Evolutionary conservation across 2,888 invertebrate genomes (phyloP).

Genomic region (Deroplatys truncata): DNA sequence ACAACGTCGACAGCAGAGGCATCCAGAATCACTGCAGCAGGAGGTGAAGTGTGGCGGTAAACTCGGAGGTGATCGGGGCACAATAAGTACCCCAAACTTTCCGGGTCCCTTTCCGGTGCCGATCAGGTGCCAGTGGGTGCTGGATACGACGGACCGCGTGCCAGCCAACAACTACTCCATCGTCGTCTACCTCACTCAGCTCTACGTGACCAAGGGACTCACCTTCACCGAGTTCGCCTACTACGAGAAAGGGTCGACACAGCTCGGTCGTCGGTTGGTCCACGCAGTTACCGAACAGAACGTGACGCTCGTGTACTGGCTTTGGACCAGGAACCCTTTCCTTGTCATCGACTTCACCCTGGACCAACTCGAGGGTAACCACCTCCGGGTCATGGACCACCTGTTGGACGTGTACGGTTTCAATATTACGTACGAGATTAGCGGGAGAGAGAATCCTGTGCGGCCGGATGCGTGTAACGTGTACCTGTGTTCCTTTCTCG

Average conservation of each 20-base stretch:
- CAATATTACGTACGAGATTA: constrained; percentile 86
- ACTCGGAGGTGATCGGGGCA: constrained; percentile 60
- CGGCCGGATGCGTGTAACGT: constrained; percentile 67
- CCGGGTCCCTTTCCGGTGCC: constrained; percentile 78
- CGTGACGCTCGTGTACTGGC: constrained; percentile 55
- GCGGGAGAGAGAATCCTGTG: constrained; percentile 46
- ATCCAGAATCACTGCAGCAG: not conserved
- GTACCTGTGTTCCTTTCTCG: constrained; percentile 77
- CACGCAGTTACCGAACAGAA: constrained; percentile 63
- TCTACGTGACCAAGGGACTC: constrained; percentile 75
- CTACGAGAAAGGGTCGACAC: constrained; percentile 55
- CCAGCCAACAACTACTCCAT: constrained; percentile 56
- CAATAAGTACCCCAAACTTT: constrained; percentile 79
- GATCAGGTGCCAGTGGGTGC: constrained; percentile 81
- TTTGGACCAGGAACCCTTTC: constrained; percentile 63
- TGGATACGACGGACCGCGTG: constrained; percentile 64
- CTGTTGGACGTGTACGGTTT: constrained; percentile 85
- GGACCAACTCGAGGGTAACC: constrained; percentile 70
- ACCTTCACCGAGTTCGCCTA: constrained; percentile 73
- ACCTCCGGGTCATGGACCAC: constrained; percentile 74
- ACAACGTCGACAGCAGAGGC: not conserved
- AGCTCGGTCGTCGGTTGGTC: constrained; percentile 60
- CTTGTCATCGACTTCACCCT: constrained; percentile 74
- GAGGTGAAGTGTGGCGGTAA: constrained; percentile 58
- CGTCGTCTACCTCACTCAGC: constrained; percentile 82